Base-by-base conservation (phyloP, 2,797 vertebrate species). In the Loris lydekkerianus region DNA sequence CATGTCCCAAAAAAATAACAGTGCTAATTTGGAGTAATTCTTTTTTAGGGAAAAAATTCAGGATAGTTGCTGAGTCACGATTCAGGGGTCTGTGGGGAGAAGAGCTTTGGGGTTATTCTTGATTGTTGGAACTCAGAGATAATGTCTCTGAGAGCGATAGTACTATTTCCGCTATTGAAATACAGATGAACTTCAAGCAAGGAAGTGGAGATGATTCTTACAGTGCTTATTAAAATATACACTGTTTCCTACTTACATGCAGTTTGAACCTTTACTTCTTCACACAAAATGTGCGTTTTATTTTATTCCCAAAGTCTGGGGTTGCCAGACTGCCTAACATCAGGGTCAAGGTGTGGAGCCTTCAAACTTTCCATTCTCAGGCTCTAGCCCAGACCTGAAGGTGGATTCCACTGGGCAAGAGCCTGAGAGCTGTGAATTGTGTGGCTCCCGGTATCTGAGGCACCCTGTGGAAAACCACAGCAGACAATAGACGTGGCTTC, bases 241-340 rank as follows among this genome's bases (percentile, higher is more conserved):
- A 78, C 34, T 58, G 4, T 70, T 94, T 90, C 46, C 25, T 84
- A 18, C 27, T 82, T 93, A 72, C 82, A 61, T 46, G 8, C 56
- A 61, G n/a, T 80, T 78, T 70, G 34, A 94, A 76, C 25, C 31
- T 72, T 87, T 89, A n/a, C 53, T 91, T 93, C 25, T 2, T 81
- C 72, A 89, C 1, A 34, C 23, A 86, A 94, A 95, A 69, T 53
- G n/a, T 65, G 3, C 5, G 17, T 75, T 58, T 58, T 89, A 49
- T 94, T 75, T 75, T 86, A 40, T 70, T 53, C 17, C 18, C 10
- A 1, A 31, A 89, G 23, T 69, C 70, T 88, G 40, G 80, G 78
- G 69, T 81, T 72, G 49, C n/a, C 67, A 65, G 29, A 58, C 21
- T 73, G 40, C 21, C 43, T 93, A 23, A 14, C 43, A 65, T 43